Base-by-base conservation (phyloP, 2,797 vertebrate genomes). In the Sebastes taczanowskii region DNA sequence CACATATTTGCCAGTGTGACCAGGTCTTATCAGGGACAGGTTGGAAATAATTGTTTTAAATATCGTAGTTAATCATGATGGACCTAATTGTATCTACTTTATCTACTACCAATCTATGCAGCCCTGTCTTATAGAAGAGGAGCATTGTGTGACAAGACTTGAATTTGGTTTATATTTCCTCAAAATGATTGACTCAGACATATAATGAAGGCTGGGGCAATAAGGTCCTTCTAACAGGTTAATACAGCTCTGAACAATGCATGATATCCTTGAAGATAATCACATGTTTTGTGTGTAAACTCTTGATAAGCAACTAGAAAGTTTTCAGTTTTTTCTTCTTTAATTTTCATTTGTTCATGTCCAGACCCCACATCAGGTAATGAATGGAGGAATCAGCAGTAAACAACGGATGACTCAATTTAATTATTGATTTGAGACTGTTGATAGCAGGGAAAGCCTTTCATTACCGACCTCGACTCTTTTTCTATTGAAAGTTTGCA, bases 401-500 rank as follows among this genome's bases (percentile, higher is more conserved):
- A 60, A 83, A 80, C 73, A 65, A 46, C 18, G 4, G 25, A 67
- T 63, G 67, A 78, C 30, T 80, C 3, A 27, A 34, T 66, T 22
- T 70, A 77, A 81, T 77, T 79, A 75, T 32, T 32, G 59, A 72
- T 77, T 23, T 72, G 22, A 52, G 53, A 68, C 72, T 20, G 65
- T 7, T 61, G 60, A 80, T 61, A 30, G 18, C 11, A 29, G 11
- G 13, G 11, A 49, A 30, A 23, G 10, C 49, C 60, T 65, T 14
- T 69, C 22, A 49, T 38, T 20, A 32, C 62, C 62, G 16, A 29
- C 58, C 35, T 11, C 25, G 6, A 27, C 38, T 52, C 30, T 62
- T 63, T 56, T 35, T 65, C 62, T 3, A 7, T 38, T 62, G 11
- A 32, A 25, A 35, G 65, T 72, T 52, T 72, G 34, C 20, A 7